Percentiles rank a stretch among this genome's conserved stretches.
Conservation (phyloP, 2,113 vertebrate species). For the Xyliphius kryptos region DNA sequence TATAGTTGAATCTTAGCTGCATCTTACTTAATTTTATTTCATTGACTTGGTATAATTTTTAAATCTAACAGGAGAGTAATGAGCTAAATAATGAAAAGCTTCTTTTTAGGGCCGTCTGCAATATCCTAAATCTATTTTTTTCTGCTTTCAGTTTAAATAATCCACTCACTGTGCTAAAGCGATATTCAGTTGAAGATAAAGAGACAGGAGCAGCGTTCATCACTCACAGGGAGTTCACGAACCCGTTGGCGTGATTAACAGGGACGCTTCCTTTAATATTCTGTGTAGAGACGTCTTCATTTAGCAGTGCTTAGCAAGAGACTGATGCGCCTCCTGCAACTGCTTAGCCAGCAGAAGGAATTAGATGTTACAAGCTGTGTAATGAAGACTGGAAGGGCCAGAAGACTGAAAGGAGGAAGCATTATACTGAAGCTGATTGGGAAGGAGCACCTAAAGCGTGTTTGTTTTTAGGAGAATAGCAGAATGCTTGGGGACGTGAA, state of each 20-base stretch:
- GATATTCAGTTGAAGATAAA: slow-evolving; percentile 1
- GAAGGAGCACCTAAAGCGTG: too few species aligned
- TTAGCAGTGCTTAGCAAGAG: slow-evolving; percentile 14
- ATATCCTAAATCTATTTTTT: neutral
- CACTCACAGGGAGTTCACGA: slow-evolving; percentile 10
- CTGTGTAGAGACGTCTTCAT: slow-evolving; percentile 1
- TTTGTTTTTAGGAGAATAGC: too few species aligned
- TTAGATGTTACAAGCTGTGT: slow-evolving; percentile 14
- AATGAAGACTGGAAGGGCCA: neutral
- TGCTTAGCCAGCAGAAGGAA: slow-evolving; percentile 24
- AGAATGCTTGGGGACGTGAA: too few species aligned
- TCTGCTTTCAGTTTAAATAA: neutral
- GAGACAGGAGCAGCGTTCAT: neutral
- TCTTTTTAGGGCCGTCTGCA: neutral
- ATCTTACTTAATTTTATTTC: too few species aligned
- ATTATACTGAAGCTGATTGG: too few species aligned
- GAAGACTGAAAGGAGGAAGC: neutral
- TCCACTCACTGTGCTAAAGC: neutral
- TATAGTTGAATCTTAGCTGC: too few species aligned
- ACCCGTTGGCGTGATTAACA: slow-evolving; percentile 11
- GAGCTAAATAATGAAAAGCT: neutral
- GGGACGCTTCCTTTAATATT: neutral
- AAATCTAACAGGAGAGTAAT: too few species aligned
- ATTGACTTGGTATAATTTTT: too few species aligned
- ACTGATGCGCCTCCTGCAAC: neutral